Evolutionary conservation across 2,888 invertebrate genomes (phyloP).

Genomic region (Aleiodes leptofemur): DNA sequence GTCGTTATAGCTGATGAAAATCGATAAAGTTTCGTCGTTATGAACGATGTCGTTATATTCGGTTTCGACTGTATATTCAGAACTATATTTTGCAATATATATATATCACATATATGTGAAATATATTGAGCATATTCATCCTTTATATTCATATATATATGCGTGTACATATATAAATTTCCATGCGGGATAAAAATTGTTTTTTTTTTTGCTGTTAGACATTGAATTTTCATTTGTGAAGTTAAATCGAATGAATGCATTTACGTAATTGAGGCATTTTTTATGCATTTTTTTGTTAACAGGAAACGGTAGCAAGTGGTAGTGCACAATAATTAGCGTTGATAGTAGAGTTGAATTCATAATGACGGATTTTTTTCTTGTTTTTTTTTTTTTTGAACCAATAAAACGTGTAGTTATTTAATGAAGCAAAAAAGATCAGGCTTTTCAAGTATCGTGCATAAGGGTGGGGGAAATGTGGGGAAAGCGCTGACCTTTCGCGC

Average conservation of each 20-base stretch:
- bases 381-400: constrained; percentile 4
- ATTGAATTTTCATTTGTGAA: background rate
- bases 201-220: background rate
- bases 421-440: background rate
- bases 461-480: constrained; percentile 28
- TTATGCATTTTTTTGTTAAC: background rate
- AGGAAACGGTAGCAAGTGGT: constrained; percentile 24
- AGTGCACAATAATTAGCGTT: constrained; percentile 19
- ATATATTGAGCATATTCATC: too few relatives aligned
- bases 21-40: too few relatives aligned
- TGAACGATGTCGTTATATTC: too few relatives aligned
- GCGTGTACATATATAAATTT: too few relatives aligned
- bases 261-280: background rate
- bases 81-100: too few relatives aligned
- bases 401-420: constrained; percentile 14
- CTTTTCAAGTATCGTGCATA: background rate
- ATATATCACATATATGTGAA: too few relatives aligned
- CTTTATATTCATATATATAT: too few relatives aligned
- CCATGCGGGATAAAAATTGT: too few relatives aligned
- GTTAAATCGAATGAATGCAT: background rate
- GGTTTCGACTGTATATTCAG: too few relatives aligned
- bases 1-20: too few relatives aligned
- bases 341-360: constrained; percentile 26
- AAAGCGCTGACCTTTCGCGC: constrained; percentile 37
- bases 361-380: background rate